Evolutionary conservation across 1,140 invertebrate species (phyloP), one percentile per base, ranked within the genome.

Genomic region (Rhyzopertha dominica): DNA sequence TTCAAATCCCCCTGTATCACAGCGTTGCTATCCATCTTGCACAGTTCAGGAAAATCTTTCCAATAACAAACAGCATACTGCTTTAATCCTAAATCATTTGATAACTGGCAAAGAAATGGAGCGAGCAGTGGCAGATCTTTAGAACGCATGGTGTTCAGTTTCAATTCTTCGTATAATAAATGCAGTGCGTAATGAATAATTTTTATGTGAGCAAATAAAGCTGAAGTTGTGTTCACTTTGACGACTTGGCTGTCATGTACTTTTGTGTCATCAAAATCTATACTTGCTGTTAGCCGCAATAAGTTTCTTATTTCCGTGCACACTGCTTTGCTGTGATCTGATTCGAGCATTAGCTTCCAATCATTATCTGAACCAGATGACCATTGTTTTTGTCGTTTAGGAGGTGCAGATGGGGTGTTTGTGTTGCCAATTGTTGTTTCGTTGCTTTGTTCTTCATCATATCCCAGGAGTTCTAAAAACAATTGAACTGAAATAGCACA

Each of bases 101-200:
- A 78, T 32, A 96, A 65, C 58, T 90, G 86, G 61, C 84, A 79
- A 7, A 95, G 67, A 26, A 94, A 76, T 31, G 76, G 69, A 0
- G 80, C 86, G 14, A 96, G 58, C 0, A 81, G 71, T 30, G 76
- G 73, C 36, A 90, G 67, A 49, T 83, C 79, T 41, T 83, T 77
- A 14, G 74, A 76, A 47, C 85, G 72, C 1, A 87, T 68, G 1
- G 77, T 73, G 59, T 90, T 85, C 23, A 95, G 63, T 66, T 95
- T 95, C 1, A 92, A 73, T 61, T 95, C 91, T 75, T 95, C 92
- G 65, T 95, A 95, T 0, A 93, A 70, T 8, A 95, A 70, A 72
- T 96, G 93, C 23, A 96, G 71, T 0, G 84, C 76, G 65, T 83
- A 90, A 28, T 93, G 72, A 18, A 94, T 74, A 19, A 83, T 67